A percentile compares a stretch with the other conserved stretches of the same genome.
Evolutionary conservation across 2,888 invertebrate species (phyloP).

Genomic region (Lottia scabra): DNA sequence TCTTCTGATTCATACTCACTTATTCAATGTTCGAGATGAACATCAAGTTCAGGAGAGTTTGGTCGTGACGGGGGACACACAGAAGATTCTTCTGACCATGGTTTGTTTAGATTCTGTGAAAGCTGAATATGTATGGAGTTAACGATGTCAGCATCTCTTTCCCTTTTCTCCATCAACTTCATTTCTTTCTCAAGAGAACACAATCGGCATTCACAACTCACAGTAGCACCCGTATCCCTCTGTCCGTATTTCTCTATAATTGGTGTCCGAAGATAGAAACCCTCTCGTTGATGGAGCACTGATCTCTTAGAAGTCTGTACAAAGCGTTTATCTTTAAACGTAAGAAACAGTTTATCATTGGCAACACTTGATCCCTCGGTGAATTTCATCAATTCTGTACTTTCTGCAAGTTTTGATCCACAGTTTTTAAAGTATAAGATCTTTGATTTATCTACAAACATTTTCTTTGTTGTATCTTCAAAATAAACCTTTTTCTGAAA

Average conservation of each 20-base stretch:
- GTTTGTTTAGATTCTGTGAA: too few relatives aligned
- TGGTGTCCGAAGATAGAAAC: not conserved
- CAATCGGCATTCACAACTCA: conserved; percentile 47
- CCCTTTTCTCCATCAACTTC: conserved; percentile 28
- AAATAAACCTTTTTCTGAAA: not conserved
- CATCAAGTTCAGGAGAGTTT: not conserved
- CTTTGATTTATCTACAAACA: not conserved
- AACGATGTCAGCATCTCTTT: not conserved
- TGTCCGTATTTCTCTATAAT: not conserved
- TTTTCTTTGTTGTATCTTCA: not conserved
- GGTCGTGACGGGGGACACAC: not conserved
- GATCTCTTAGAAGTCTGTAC: not conserved
- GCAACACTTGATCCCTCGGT: not conserved
- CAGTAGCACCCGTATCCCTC: not conserved
- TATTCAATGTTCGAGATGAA: too few relatives aligned
- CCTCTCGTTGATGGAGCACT: not conserved
- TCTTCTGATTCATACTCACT: too few relatives aligned
- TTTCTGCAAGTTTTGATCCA: not conserved
- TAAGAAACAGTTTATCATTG: not conserved
- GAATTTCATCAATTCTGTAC: not conserved
- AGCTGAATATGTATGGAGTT: not conserved
- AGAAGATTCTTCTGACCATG: too few relatives aligned
- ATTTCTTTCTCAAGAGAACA: conserved; percentile 50
- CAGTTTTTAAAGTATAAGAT: not conserved
- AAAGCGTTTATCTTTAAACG: not conserved